Percentiles rank a stretch among this genome's conserved stretches.
These are phyloP conservation scores for Sepiola atlantica DNA, from an alignment of 2,888 invertebrate species.

Conservation along the genomic window DNA sequence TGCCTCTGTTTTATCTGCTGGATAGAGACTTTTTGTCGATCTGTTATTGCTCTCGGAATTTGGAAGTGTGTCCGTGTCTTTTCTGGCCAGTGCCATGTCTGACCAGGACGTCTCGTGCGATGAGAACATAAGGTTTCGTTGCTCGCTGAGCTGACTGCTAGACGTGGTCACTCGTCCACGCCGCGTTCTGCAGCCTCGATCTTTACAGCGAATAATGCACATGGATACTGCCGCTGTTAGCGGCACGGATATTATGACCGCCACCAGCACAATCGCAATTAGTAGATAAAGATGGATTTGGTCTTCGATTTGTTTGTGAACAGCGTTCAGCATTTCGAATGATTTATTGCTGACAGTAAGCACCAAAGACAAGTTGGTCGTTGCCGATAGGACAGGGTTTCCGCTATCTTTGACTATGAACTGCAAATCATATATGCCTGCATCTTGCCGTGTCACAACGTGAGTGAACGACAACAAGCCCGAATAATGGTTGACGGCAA, in stretches of 20 bases:
- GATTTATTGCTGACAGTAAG: neutral
- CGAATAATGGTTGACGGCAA: neutral
- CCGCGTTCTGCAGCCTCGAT: neutral
- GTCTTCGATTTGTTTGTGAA: neutral
- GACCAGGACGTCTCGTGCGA: neutral
- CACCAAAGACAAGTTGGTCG: neutral
- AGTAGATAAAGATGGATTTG: neutral
- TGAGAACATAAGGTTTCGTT: neutral
- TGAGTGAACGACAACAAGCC: neutral
- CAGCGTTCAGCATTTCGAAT: neutral
- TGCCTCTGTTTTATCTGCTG: neutral
- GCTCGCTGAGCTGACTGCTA: neutral
- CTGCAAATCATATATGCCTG: neutral
- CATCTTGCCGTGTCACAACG: neutral
- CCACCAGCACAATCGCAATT: neutral
- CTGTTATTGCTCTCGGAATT: neutral
- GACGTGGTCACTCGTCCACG: neutral
- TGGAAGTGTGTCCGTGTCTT: neutral
- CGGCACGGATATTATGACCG: neutral
- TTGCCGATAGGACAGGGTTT: neutral
- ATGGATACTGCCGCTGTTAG: neutral
- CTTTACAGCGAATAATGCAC: neutral
- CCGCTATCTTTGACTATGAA: neutral
- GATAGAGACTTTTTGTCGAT: neutral
- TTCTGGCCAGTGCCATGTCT: neutral